Evolutionary conservation across 1,140 invertebrate genomes (phyloP).

Genomic region (Drosophila saltans): DNA sequence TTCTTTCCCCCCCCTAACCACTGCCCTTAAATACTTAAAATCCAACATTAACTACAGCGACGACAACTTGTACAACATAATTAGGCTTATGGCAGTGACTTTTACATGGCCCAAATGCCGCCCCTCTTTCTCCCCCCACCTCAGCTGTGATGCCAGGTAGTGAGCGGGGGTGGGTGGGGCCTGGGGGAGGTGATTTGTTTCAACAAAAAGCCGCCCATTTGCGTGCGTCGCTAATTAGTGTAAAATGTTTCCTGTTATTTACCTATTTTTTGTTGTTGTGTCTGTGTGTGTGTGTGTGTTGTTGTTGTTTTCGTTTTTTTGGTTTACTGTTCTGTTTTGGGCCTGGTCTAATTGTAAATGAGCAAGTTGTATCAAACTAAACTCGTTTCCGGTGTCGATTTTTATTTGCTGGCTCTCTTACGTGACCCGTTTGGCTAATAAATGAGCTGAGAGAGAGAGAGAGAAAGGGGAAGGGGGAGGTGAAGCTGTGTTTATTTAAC

Average conservation of each 20-base stretch:
- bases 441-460: conserved; percentile 47
- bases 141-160: conserved; percentile 18
- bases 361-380: conserved; percentile 46
- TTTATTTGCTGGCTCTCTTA: conserved; percentile 66
- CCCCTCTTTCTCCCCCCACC: not conserved
- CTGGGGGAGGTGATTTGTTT: not conserved
- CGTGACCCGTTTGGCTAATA: conserved; percentile 76
- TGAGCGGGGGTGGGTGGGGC: not conserved
- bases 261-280: conserved; percentile 66
- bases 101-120: conserved; percentile 43
- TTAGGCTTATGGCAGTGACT: conserved; percentile 77
- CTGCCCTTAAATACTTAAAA: conserved; percentile 20
- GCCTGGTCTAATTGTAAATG: conserved; percentile 58
- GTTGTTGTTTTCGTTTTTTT: not conserved
- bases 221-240: conserved; percentile 80
- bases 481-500: conserved; percentile 57
- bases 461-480: too few relatives aligned
- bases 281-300: conserved; percentile 1
- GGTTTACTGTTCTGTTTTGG: conserved; percentile 43
- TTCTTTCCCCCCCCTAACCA: not conserved
- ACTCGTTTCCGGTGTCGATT: conserved; percentile 76
- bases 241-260: conserved; percentile 82
- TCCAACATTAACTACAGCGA: conserved; percentile 46
- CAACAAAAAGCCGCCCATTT: conserved; percentile 62
- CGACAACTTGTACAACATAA: conserved; percentile 74